These are phyloP conservation scores for Marcusenius ussheri DNA, from an alignment of 2,113 vertebrate species.

Conservation along the genomic window DNA sequence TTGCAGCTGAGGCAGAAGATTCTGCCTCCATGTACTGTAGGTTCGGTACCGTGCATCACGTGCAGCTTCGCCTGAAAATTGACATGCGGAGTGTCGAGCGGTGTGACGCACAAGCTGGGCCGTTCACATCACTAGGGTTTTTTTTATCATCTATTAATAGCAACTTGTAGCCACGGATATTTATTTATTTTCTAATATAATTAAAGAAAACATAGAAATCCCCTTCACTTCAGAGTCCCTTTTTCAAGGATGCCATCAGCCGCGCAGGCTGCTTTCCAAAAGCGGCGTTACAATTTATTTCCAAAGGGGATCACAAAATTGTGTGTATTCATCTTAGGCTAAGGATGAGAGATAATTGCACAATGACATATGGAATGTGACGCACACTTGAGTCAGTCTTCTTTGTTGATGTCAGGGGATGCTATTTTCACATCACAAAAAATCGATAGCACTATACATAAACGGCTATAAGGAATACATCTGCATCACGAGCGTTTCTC, in stretches of 20 bases:
- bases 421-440: slow-evolving; percentile 3
- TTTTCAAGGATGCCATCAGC: neutral
- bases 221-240: neutral
- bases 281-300: neutral
- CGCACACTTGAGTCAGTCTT: slow-evolving; percentile 5
- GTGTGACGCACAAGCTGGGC: slow-evolving; percentile 53
- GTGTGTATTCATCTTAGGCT: neutral
- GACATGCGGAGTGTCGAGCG: slow-evolving; percentile 39
- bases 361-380: slow-evolving; percentile 3
- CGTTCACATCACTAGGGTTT: slow-evolving; percentile 33
- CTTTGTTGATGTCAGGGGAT: neutral
- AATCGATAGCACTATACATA: neutral
- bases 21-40: neutral
- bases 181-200: neutral
- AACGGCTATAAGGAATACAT: neutral
- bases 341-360: neutral
- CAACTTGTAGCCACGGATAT: neutral
- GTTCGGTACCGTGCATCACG: slow-evolving; percentile 28
- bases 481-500: neutral
- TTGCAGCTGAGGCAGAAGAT: neutral
- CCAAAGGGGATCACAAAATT: neutral
- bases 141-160: slow-evolving; percentile 34
- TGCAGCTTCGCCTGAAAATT: slow-evolving; percentile 28
- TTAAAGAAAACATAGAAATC: neutral
- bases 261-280: neutral